Evolutionary conservation across 2,797 vertebrate genomes (phyloP), one percentile per base, ranked within the genome.

Genomic region (Synanceia verrucosa): DNA sequence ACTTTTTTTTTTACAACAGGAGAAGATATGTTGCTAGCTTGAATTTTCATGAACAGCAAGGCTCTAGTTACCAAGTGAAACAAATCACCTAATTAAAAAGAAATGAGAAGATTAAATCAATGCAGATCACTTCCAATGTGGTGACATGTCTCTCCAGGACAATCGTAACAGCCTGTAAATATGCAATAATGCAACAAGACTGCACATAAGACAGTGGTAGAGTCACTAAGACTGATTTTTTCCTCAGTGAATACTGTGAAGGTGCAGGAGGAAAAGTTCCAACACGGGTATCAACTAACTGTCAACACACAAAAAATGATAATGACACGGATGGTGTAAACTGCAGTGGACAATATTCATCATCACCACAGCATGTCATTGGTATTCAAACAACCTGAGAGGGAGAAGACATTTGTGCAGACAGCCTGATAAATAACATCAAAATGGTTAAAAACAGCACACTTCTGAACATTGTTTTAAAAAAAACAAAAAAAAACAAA

Each of bases 71-170:
- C 92, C 77, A 81, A 86, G 81, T 90, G 85, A 91, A 93, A 92
- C 87, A 93, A 94, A 93, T 91, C 81, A 85, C 80, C 81, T 90
- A 88, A 93, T 94, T 93, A 91, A 91, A 92, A 92, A 89, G 82
- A 86, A 93, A 93, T 88, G 83, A 91, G 86, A 76, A 72, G 88
- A 92, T 88, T 82, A 63, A 91, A 92, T 94, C 86, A 31, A 92
- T 93, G 83, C 65, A 67, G 81, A 90, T 92, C 82, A 60, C 85
- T 91, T 88, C 82, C 89, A 86, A 66, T 81, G 76, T 76, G 79
- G 86, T 83, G 85, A 87, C 87, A 85, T 24, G 81, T 72, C 73
- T 86, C 88, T 85, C 83, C 31, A 19, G 75, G 85, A 82, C 83
- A 86, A 73, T 79, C 82, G 76, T 73, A 81, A 65, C 36, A 76